These are phyloP conservation scores for Clusia tigrina DNA, from an alignment of 2,888 invertebrate genomes.

Conservation along the genomic window DNA sequence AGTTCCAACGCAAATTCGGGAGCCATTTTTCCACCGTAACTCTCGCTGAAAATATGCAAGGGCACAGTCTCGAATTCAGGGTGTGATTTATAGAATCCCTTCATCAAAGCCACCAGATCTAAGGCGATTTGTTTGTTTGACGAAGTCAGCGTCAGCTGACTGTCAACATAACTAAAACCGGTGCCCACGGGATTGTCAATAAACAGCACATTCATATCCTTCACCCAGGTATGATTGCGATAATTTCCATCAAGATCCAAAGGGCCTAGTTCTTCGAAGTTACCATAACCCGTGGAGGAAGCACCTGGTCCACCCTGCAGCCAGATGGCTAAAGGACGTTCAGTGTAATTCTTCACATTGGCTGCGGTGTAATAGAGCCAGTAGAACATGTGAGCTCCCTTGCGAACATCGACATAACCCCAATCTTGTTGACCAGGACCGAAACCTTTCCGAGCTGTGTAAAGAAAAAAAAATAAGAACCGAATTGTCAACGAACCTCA, in stretches of 20 bases:
- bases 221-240: slow-evolving; percentile 81
- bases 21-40: slow-evolving; percentile 94
- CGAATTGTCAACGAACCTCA: too few species aligned
- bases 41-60: slow-evolving; percentile 87
- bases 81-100: slow-evolving; percentile 72
- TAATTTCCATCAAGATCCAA: slow-evolving; percentile 72
- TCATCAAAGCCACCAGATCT: slow-evolving; percentile 79
- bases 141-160: slow-evolving; percentile 65
- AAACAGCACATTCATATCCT: slow-evolving; percentile 82
- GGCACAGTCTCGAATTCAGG: slow-evolving; percentile 78
- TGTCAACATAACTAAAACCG: slow-evolving; percentile 83
- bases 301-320: slow-evolving; percentile 87
- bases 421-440: slow-evolving; percentile 76
- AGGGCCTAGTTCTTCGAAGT: slow-evolving; percentile 85
- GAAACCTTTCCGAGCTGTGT: slow-evolving; percentile 62
- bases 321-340: slow-evolving; percentile 85
- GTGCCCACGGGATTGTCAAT: slow-evolving; percentile 91
- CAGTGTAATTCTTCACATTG: slow-evolving; percentile 68
- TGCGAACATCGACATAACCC: slow-evolving; percentile 77
- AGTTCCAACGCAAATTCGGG: slow-evolving; percentile 76
- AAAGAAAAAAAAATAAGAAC: background rate
- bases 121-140: slow-evolving; percentile 73
- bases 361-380: slow-evolving; percentile 84
- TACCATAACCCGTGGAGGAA: slow-evolving; percentile 84
- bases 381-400: slow-evolving; percentile 84